phyloP scores from a whole-genome alignment of 1,140 invertebrate species.

The Hyposmocoma kahamanoa region DNA sequence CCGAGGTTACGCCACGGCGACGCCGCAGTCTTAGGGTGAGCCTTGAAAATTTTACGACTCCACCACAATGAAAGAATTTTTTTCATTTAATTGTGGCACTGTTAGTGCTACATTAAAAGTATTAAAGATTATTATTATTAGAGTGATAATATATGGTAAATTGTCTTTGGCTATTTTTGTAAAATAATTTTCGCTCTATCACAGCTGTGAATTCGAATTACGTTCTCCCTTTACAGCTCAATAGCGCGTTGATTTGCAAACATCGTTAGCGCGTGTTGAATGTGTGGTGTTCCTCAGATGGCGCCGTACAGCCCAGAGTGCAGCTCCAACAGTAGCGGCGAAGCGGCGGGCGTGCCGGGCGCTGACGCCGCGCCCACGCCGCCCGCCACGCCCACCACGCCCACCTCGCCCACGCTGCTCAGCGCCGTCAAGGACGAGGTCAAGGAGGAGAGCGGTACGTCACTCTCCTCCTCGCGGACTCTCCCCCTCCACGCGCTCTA shows the following conservation, averaged over 20 bases:
- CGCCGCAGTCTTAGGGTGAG: slow-evolving; percentile 57
- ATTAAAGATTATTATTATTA: no score
- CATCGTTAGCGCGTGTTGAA: no score
- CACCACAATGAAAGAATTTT: no score
- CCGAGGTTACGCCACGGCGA: slow-evolving; percentile 81
- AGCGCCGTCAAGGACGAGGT: slow-evolving; percentile 33
- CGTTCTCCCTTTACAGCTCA: no score
- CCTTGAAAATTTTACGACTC: not conserved
- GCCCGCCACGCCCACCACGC: slow-evolving; percentile 35
- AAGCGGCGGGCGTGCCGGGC: slow-evolving; percentile 27
- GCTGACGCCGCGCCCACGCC: slow-evolving; percentile 38
- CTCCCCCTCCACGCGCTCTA: not conserved
- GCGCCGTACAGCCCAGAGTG: slow-evolving; percentile 70
- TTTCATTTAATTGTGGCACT: no score
- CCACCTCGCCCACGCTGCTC: slow-evolving; percentile 19
- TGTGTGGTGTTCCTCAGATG: no score
- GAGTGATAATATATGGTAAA: no score
- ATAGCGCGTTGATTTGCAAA: no score
- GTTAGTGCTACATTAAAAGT: no score
- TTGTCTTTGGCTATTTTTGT: no score
- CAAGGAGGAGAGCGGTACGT: slow-evolving; percentile 31
- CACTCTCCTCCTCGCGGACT: not conserved
- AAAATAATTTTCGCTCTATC: no score
- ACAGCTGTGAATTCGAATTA: no score
- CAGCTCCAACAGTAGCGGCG: slow-evolving; percentile 65